A percentile compares a stretch with the other conserved stretches of the same genome.
Conservation (phyloP, 1,140 invertebrate species). For the Dreissena polymorpha region DNA sequence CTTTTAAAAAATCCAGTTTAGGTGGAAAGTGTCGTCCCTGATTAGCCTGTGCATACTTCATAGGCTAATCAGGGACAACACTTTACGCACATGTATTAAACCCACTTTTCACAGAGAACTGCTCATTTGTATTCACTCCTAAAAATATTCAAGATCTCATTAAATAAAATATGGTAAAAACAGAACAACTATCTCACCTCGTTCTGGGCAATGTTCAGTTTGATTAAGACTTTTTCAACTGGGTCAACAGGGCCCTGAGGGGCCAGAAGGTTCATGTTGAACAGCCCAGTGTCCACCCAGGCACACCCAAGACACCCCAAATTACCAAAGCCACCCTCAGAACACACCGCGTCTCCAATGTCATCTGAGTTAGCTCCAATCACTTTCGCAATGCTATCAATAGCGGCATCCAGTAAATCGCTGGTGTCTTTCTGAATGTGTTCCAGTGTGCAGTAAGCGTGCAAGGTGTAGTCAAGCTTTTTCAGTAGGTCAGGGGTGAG, state of each 20-base stretch:
- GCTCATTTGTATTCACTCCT: too few relatives aligned
- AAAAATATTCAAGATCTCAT: too few relatives aligned
- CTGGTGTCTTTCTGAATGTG: background rate
- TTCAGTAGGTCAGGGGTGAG: background rate
- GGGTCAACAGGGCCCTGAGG: constrained; percentile 77
- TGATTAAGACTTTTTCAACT: constrained; percentile 69
- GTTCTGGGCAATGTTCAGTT: constrained; percentile 66
- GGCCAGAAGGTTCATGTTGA: constrained; percentile 63
- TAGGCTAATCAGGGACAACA: too few relatives aligned
- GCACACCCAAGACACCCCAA: constrained; percentile 56
- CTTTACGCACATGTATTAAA: too few relatives aligned
- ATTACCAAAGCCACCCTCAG: background rate
- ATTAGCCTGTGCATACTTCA: too few relatives aligned
- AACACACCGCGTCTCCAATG: constrained; percentile 30
- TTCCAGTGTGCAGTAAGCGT: background rate
- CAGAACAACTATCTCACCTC: constrained; percentile 60
- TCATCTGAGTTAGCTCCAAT: background rate
- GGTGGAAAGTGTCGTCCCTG: too few relatives aligned
- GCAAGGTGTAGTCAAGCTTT: background rate
- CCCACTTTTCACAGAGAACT: too few relatives aligned
- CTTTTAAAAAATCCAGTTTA: too few relatives aligned
- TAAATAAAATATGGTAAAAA: too few relatives aligned
- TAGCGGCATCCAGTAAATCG: constrained; percentile 4
- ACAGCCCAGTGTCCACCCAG: constrained; percentile 67
- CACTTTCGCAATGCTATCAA: background rate